Percentiles rank a stretch among this genome's conserved stretches.
phyloP scores from a whole-genome alignment of 1,140 invertebrate species.

The Listronotus oregonensis region DNA sequence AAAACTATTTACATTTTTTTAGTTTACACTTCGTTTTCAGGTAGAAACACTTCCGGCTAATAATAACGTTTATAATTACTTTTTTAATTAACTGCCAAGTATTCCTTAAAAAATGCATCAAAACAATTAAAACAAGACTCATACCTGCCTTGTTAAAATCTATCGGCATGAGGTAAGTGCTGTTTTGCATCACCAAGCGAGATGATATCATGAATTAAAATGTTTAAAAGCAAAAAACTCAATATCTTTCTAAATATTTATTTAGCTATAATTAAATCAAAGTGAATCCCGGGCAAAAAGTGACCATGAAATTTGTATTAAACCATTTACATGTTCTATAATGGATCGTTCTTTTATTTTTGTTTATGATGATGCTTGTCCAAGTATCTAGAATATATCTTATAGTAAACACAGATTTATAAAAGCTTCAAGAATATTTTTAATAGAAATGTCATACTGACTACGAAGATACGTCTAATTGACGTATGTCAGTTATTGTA shows the following conservation, averaged over 20 bases:
- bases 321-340: background rate
- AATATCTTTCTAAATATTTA: slow-evolving; percentile 18
- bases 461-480: too few relatives aligned
- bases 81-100: background rate
- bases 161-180: slow-evolving; percentile 7
- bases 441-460: too few relatives aligned
- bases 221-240: slow-evolving; percentile 7
- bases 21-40: too few relatives aligned
- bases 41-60: too few relatives aligned
- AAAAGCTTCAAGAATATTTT: too few relatives aligned
- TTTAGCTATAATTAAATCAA: slow-evolving; percentile 13
- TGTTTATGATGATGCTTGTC: background rate
- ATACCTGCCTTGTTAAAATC: slow-evolving; percentile 3
- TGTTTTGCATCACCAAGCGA: slow-evolving; percentile 16
- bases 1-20: too few relatives aligned
- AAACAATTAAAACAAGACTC: slow-evolving; percentile 16
- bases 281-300: background rate
- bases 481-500: too few relatives aligned
- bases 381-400: background rate
- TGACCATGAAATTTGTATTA: slow-evolving; percentile 11
- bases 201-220: slow-evolving; percentile 15
- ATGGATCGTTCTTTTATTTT: too few relatives aligned
- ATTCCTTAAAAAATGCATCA: slow-evolving; percentile 3
- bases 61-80: too few relatives aligned
- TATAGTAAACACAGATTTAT: too few relatives aligned